Evolutionary conservation across 2,888 invertebrate species (phyloP), one percentile per base, ranked within the genome.

Genomic region (Corbicula japonica): DNA sequence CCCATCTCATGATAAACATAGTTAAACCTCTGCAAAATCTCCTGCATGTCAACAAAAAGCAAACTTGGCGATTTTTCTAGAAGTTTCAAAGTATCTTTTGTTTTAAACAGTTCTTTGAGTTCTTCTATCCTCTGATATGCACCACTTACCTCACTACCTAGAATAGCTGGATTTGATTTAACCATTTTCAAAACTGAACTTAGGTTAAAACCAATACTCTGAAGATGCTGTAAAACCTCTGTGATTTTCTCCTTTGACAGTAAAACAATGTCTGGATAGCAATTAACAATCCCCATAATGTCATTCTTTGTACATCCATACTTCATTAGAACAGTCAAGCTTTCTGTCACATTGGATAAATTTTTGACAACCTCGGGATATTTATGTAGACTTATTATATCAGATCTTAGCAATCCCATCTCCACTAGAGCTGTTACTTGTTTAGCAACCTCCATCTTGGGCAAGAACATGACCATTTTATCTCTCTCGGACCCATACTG

Each of bases 1-100:
- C 85, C 85, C 89, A 89, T 87, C 21, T 68, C 65, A 60, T 76
- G 69, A 52, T 73, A 81, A 0, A 86, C 87, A 68, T 88, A 89
- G 35, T 83, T 70, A 60, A 88, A 86, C 60, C 81, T 87, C 21
- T 77, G 72, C 10, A 70, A 58, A 21, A 88, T 76, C 5, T 79
- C 77, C 26, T 76, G 54, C 62, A 82, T 58, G 44, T 84, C 77
- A 21, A 71, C 80, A 56, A 68, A 68, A 34, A 88, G 44, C 38
- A 88, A 28, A n/a, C 60, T 23, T 10, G 89, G 89, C 4, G 73
- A 81, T 46, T 70, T 73, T 2, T 69, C 35, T 18, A 83, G 54
- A 21, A 89, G 26, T 15, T 50, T 62, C 15, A 85, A 34, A 8
- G 83, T 82, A 70, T 87, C 86, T 10, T 71, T 63, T 0, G 76